Conservation (phyloP, 2,888 invertebrate species). For the Drosophila picticornis region DNA sequence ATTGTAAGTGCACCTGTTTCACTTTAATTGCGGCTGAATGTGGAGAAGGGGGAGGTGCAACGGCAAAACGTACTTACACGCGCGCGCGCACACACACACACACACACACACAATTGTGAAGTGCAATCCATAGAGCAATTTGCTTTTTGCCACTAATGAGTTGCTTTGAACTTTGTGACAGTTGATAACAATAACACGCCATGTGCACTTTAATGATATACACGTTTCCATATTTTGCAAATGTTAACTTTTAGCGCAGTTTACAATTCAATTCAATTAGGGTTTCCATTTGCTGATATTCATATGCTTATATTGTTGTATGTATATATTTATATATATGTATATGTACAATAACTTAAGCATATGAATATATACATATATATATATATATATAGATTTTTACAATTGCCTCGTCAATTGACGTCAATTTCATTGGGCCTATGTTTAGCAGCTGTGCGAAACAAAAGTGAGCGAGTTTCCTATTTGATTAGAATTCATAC, state of each 20-base stretch:
- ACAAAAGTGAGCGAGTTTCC: conserved; percentile 49
- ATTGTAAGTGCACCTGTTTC: conserved; percentile 3
- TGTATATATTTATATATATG: background rate
- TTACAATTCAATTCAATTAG: background rate
- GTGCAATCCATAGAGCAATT: background rate
- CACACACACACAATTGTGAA: background rate
- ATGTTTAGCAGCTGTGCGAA: conserved; percentile 29
- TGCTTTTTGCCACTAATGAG: conserved; percentile 8
- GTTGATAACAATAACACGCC: background rate
- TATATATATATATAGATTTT: background rate
- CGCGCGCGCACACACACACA: background rate
- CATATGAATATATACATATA: background rate
- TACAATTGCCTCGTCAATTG: conserved; percentile 28
- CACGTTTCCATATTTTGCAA: background rate
- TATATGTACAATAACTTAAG: no score
- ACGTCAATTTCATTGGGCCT: conserved; percentile 39
- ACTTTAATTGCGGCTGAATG: background rate
- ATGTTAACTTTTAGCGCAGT: background rate
- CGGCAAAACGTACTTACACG: background rate
- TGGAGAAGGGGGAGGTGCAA: background rate
- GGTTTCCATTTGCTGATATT: background rate
- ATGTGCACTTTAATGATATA: background rate
- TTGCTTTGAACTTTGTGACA: conserved; percentile 18
- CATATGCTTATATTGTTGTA: background rate
- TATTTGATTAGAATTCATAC: conserved; percentile 41